Evolutionary conservation across 2,888 invertebrate genomes (phyloP), one percentile per base, ranked within the genome.

Genomic region (Hydrotaea diabolus): DNA sequence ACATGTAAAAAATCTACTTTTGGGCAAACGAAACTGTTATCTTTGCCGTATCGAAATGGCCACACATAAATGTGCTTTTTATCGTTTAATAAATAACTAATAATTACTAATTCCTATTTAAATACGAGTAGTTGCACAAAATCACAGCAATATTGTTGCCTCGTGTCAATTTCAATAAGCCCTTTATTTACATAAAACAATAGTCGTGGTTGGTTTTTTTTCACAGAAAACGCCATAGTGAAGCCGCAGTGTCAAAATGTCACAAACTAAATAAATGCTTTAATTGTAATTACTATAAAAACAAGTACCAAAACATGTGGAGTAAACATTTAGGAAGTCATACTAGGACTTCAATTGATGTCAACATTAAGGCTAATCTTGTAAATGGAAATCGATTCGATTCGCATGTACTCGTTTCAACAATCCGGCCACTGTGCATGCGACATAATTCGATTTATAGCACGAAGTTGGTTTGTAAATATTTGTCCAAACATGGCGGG

Each of bases 21-120:
- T 4, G 7, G 31, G 7, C 31, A 31, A 31, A 4, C 31, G 31
- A 31, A 31, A 31, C 31, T 4, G 31, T 31, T 4, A 31, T 31
- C 7, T 31, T n/a, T n/a, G n/a, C n/a, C n/a, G n/a, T n/a, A n/a
- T n/a, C n/a, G n/a, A n/a, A n/a, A n/a, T n/a, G n/a, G n/a, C n/a
- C n/a, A n/a, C 31, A 31, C 15, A 43, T n/a, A n/a, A n/a, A n/a
- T n/a, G n/a, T n/a, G n/a, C 57, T 82, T 71, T 66, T 57, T 53
- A 82, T 82, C 76, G 69, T 69, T 53, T 62, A 79, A 74, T 79
- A 77, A 82, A 85, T 82, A 31, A 71, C 76, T 74, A 79, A 74
- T 82, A 79, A 82, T 74, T 74, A 71, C 79, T 85, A 80, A 80
- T 85, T 66, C 74, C 43, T 75, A 78, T 81, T 77, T 85, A 55